phyloP scores from a whole-genome alignment of 2,888 invertebrate genomes.

The Petrolisthes manimaculis region DNA sequence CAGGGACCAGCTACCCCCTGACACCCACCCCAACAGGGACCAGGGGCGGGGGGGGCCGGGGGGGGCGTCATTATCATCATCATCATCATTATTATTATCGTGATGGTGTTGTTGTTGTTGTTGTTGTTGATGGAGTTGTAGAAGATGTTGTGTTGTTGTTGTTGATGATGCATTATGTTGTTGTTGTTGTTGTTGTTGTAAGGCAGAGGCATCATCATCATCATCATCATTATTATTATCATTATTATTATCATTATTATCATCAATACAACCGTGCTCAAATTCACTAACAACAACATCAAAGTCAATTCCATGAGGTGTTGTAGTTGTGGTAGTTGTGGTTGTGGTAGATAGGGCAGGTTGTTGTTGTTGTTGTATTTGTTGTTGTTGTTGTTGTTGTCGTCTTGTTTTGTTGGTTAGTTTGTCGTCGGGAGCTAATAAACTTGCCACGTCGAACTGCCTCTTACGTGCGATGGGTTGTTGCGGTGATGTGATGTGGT shows the following conservation, averaged over 20 bases:
- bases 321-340: constrained; percentile 35
- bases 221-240: no score
- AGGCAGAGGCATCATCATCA: no score
- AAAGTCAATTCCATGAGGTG: no score
- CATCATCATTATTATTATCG: no score
- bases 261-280: no score
- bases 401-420: constrained; percentile 44
- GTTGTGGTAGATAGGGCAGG: constrained; percentile 12
- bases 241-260: no score
- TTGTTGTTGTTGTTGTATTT: no score
- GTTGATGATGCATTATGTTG: constrained; percentile 46
- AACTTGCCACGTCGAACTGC: constrained; percentile 94
- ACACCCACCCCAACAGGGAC: constrained; percentile 50
- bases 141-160: constrained; percentile 19
- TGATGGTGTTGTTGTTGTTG: background rate
- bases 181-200: constrained; percentile 39
- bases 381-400: no score
- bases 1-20: constrained; percentile 29
- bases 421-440: constrained; percentile 87
- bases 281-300: no score
- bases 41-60: no score
- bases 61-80: constrained; percentile 39
- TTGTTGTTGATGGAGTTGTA: constrained; percentile 14
- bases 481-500: constrained; percentile 67
- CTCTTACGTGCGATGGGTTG: constrained; percentile 82